phyloP scores from a whole-genome alignment of 2,797 vertebrate species.

The Cygnus olor region DNA sequence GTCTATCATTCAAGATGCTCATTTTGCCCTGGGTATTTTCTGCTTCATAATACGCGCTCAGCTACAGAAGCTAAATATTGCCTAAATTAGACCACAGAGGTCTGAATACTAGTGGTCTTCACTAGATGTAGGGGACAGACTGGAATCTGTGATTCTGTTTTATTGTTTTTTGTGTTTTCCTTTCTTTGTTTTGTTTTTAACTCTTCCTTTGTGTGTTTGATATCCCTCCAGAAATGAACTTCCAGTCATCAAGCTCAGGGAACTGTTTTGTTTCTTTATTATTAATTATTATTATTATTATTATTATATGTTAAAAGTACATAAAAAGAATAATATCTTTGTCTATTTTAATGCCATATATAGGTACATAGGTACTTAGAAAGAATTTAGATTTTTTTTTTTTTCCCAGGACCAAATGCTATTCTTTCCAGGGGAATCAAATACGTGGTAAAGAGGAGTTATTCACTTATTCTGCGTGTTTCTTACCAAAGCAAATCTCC shows the following conservation, averaged over 20 bases:
- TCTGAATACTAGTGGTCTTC: background rate
- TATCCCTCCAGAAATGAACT: background rate
- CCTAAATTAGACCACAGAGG: background rate
- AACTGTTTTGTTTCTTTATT: background rate
- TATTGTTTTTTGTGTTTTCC: background rate
- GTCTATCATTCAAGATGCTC: background rate
- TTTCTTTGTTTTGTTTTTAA: background rate
- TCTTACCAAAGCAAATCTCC: background rate
- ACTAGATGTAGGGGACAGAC: background rate
- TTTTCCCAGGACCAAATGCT: background rate
- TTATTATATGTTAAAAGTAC: background rate
- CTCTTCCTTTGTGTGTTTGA: background rate
- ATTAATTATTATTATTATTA: background rate
- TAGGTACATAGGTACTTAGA: background rate
- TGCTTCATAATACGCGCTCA: background rate
- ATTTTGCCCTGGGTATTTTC: slow-evolving; percentile 23
- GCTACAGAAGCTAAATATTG: background rate
- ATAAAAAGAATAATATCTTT: background rate
- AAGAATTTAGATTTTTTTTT: background rate
- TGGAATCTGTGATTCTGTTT: background rate
- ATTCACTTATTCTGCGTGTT: background rate
- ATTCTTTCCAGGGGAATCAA: background rate
- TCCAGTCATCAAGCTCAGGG: background rate
- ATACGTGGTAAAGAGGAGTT: background rate
- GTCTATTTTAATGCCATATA: background rate